phyloP scores from a whole-genome alignment of 2,113 vertebrate species.

The Albula goreensis region DNA sequence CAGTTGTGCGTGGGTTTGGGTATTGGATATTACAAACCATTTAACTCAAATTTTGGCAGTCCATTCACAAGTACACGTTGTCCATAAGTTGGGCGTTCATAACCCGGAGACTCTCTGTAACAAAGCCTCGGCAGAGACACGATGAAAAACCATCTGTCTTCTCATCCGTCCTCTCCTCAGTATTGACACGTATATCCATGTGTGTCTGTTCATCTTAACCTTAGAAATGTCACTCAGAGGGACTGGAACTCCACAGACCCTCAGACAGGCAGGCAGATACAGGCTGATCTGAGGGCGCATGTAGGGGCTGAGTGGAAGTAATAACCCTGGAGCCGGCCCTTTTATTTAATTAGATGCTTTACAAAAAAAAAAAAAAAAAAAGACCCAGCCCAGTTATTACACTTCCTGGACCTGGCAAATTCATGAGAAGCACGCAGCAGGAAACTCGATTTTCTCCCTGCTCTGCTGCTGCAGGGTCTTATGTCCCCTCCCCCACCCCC shows the following conservation, averaged over 20 bases:
- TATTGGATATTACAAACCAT: no score
- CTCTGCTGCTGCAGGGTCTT: slow-evolving; percentile 18
- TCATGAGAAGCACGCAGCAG: slow-evolving; percentile 9
- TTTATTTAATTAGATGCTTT: slow-evolving; percentile 63
- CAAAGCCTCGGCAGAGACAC: no score
- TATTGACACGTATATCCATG: slow-evolving; percentile 27
- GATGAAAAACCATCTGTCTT: neutral
- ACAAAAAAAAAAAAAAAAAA: slow-evolving; percentile 32
- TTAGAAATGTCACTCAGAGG: slow-evolving; percentile 3
- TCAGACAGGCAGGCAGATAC: slow-evolving; percentile 38
- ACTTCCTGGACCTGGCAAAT: slow-evolving; percentile 34
- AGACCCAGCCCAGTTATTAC: slow-evolving; percentile 49
- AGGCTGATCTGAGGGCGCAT: slow-evolving; percentile 35
- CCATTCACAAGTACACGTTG: no score
- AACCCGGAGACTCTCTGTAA: no score
- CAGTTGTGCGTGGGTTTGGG: no score
- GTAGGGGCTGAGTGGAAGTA: slow-evolving; percentile 29
- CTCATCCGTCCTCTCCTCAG: neutral
- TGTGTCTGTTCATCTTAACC: neutral
- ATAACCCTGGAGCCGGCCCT: slow-evolving; percentile 58
- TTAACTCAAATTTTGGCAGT: no score
- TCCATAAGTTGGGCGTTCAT: no score
- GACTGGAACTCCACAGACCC: slow-evolving; percentile 25
- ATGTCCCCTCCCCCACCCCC: slow-evolving; percentile 13
- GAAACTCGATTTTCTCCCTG: slow-evolving; percentile 38